Percentiles rank a stretch among this genome's conserved stretches.
Conservation (phyloP, 2,113 vertebrate species). For the Salvelinus sp. region DNA sequence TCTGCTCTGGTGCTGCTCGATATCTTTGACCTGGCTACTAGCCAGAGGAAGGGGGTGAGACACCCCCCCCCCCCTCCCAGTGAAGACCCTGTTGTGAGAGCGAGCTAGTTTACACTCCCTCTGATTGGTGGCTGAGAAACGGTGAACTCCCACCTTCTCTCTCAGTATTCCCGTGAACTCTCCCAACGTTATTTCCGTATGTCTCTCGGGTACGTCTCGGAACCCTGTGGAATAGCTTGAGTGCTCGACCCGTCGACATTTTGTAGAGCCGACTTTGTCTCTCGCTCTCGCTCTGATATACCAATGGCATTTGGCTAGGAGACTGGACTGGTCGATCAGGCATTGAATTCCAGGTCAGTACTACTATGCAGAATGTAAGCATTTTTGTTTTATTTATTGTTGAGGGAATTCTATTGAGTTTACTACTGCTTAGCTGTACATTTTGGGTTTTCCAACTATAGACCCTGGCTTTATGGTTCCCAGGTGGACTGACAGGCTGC, state of each 20-base stretch:
- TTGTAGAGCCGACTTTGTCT: background rate
- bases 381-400: background rate
- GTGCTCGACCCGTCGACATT: background rate
- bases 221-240: background rate
- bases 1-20: constrained; percentile 72
- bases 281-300: background rate
- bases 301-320: constrained; percentile 40
- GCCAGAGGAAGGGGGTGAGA: constrained; percentile 59
- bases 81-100: constrained; percentile 45
- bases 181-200: background rate
- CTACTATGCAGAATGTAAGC: background rate
- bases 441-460: constrained; percentile 17
- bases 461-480: background rate
- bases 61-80: background rate
- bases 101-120: constrained; percentile 34
- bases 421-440: background rate
- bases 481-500: constrained; percentile 10
- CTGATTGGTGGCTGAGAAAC: constrained; percentile 48
- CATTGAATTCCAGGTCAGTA: constrained; percentile 49
- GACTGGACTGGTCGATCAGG: constrained; percentile 7
- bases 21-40: constrained; percentile 78
- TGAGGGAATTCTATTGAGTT: background rate
- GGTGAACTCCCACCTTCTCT: constrained; percentile 33
- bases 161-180: background rate
- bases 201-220: background rate